Evolutionary conservation across 2,888 invertebrate species (phyloP), one percentile per base, ranked within the genome.

Genomic region (Argyra leucocephala): DNA sequence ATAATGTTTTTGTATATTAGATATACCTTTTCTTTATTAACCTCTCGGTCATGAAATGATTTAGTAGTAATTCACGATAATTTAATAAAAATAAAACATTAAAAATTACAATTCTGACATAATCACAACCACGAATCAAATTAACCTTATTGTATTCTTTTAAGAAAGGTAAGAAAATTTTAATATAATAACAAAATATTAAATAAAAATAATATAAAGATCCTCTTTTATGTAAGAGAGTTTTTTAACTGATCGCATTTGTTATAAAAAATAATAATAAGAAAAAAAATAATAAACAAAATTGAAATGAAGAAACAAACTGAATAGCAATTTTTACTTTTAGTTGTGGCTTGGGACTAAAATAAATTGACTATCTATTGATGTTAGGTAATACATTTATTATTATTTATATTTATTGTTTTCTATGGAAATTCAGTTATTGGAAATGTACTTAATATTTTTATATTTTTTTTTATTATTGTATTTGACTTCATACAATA

Each of bases 311-410:
- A 37, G 7, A 26, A 26, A 26, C n/a, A n/a, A n/a, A n/a, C n/a
- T n/a, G n/a, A n/a, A n/a, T n/a, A n/a, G n/a, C 26, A 26, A 26
- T 26, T 31, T 7, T 37, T 37, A 37, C 37, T 37, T 37, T 26
- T 31, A 10, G 31, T 7, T 31, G 7, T 48, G 48, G 9, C 5
- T 48, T 48, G 18, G 12, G 12, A 48, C n/a, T 21, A 24, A 22
- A 62, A 62, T 22, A 22, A 26, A 61, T 31, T 61, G 61, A 61
- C 61, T 61, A 26, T 61, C 61, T 61, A 61, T 61, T 61, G 61
- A 21, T 61, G 61, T 61, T 61, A 31, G 31, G 31, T 48, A 48
- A 48, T 48, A 18, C 5, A 18, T 31, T 48, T 48, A 18, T 48
- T n/a, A 18, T 48, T 37, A 5, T 37, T 37, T 37, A 9, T 37